A percentile compares a stretch with the other conserved stretches of the same genome.
Conservation (phyloP, 2,888 invertebrate species). For the Cloeon dipterum region DNA sequence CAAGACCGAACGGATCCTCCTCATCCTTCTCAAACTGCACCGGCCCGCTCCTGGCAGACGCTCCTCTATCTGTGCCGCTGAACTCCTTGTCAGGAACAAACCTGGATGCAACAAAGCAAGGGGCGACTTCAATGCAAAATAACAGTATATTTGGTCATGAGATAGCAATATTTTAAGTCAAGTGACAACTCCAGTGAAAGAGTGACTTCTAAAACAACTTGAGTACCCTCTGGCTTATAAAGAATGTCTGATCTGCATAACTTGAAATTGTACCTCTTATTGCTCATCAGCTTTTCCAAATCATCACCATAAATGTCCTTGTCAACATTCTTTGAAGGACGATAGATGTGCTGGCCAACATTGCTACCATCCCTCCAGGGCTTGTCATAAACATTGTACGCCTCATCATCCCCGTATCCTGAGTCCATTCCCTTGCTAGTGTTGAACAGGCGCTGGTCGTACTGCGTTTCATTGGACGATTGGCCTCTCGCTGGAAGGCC, state of each 20-base stretch:
- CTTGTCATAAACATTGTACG: conserved; percentile 93
- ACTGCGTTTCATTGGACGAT: conserved; percentile 50
- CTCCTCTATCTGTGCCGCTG: conserved; percentile 60
- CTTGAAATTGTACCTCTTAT: too few relatives aligned
- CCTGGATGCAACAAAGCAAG: conserved; percentile 21
- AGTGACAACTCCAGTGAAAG: too few relatives aligned
- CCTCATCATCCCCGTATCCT: conserved; percentile 91
- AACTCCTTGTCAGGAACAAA: conserved; percentile 98
- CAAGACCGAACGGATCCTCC: conserved; percentile 91
- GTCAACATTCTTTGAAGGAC: conserved; percentile 70
- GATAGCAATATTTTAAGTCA: too few relatives aligned
- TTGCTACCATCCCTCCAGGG: conserved; percentile 85
- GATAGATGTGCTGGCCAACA: conserved; percentile 71
- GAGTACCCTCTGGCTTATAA: too few relatives aligned
- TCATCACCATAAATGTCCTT: conserved; percentile 80
- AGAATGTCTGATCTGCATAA: too few relatives aligned
- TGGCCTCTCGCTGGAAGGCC: conserved; percentile 71
- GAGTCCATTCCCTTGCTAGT: conserved; percentile 81
- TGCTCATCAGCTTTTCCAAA: conserved; percentile 67
- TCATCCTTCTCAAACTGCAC: conserved; percentile 80
- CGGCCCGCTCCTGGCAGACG: conserved; percentile 57
- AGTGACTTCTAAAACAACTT: too few relatives aligned
- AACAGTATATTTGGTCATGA: too few relatives aligned
- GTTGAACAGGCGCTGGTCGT: conserved; percentile 91
- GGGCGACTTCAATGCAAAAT: not conserved